Conservation (phyloP, 1,140 invertebrate species). For the Danaus melanippus region DNA sequence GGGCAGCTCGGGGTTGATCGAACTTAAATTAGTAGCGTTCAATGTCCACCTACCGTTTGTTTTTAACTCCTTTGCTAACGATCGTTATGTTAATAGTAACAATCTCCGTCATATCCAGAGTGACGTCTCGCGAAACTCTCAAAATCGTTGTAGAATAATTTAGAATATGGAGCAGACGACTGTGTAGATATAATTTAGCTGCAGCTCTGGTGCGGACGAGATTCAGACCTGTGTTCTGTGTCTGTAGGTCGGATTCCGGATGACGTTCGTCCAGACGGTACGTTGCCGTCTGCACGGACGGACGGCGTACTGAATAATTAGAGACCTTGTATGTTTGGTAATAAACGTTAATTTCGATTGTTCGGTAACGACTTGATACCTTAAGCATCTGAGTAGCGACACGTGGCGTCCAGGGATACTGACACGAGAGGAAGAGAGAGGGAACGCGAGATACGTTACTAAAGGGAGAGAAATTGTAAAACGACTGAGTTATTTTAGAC, state of each 20-base stretch:
- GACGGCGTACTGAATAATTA: constrained; percentile 35
- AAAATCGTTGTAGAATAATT: constrained; percentile 17
- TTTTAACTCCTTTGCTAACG: constrained; percentile 16
- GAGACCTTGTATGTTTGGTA: constrained; percentile 33
- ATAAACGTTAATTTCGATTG: constrained; percentile 48
- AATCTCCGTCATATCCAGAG: not conserved
- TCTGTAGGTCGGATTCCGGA: constrained; percentile 21
- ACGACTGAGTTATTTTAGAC: constrained; percentile 45
- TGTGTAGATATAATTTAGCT: constrained; percentile 14
- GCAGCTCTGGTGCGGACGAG: constrained; percentile 9
- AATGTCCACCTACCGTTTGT: constrained; percentile 42
- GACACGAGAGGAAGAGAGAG: constrained; percentile 35
- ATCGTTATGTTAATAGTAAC: constrained; percentile 1
- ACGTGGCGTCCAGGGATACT: constrained; percentile 42
- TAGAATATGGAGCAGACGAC: constrained; percentile 34
- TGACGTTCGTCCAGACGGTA: not conserved
- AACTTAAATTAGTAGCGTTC: constrained; percentile 60
- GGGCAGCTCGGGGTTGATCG: constrained; percentile 53
- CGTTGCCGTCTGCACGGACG: constrained; percentile 11
- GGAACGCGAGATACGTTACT: constrained; percentile 40
- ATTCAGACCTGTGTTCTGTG: constrained; percentile 18
- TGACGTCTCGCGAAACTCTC: constrained; percentile 8
- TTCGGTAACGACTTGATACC: constrained; percentile 35
- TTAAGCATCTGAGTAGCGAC: constrained; percentile 33
- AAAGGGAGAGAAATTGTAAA: constrained; percentile 51